These are phyloP conservation scores for Vireo altiloquus DNA, from an alignment of 2,113 vertebrate genomes.

Conservation along the genomic window DNA sequence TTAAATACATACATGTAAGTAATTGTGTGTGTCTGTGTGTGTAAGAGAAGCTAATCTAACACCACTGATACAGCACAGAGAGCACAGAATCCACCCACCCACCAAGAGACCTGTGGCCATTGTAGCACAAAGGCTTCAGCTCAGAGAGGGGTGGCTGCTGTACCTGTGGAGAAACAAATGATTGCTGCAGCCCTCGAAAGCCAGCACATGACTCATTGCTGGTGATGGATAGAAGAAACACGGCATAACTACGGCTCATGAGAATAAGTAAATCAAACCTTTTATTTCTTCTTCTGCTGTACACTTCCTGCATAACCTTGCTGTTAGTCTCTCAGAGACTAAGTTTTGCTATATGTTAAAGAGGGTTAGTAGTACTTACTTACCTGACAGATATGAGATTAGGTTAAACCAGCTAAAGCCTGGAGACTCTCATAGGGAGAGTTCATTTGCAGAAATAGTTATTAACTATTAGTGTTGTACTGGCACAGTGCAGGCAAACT, in stretches of 20 bases:
- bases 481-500: neutral
- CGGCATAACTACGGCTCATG: neutral
- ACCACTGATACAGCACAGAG: neutral
- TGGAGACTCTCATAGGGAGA: neutral
- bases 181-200: neutral
- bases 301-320: conserved; percentile 25
- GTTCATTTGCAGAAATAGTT: conserved; percentile 1
- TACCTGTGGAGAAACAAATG: neutral
- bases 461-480: neutral
- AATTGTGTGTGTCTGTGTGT: neutral
- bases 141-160: neutral
- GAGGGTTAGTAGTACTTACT: neutral
- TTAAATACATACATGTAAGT: neutral
- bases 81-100: neutral
- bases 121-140: neutral
- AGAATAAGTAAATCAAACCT: neutral
- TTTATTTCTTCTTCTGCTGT: neutral
- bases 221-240: neutral
- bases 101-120: neutral
- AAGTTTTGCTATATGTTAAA: neutral
- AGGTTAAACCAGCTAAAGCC: conserved; percentile 33
- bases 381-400: conserved; percentile 36
- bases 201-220: neutral
- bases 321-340: conserved; percentile 17
- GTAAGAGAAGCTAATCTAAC: neutral